phyloP scores from a whole-genome alignment of 2,888 invertebrate species.

The Eumacrocentrus americanus region DNA sequence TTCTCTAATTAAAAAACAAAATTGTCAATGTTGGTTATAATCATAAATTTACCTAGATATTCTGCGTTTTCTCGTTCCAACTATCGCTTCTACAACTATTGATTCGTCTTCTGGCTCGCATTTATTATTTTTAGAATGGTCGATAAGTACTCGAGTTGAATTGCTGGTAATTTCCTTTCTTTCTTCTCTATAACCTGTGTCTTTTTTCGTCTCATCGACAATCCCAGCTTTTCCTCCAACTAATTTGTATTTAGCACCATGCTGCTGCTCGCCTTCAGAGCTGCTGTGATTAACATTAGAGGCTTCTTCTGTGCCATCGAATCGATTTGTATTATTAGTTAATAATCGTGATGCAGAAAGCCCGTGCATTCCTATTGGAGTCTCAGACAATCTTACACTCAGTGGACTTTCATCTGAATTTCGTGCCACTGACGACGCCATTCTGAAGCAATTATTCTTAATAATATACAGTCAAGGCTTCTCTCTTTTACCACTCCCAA shows the following conservation, averaged over 20 bases:
- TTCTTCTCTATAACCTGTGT: slow-evolving; percentile 14
- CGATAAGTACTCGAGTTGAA: slow-evolving; percentile 23
- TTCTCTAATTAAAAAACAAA: too few species aligned
- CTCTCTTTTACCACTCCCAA: neutral
- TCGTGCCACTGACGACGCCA: neutral
- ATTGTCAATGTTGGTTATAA: neutral
- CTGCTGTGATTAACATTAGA: neutral
- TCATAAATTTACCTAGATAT: slow-evolving; percentile 41
- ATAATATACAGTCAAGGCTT: neutral
- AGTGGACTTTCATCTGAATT: neutral
- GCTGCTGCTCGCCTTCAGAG: too few species aligned
- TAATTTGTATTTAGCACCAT: too few species aligned
- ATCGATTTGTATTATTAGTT: neutral
- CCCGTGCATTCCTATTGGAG: neutral
- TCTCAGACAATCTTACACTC: neutral
- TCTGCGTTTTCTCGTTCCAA: slow-evolving; percentile 46
- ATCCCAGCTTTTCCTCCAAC: neutral
- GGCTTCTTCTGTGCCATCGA: neutral
- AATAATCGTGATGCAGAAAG: neutral
- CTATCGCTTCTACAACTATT: slow-evolving; percentile 25
- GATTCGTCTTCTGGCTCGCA: slow-evolving; percentile 13
- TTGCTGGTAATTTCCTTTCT: slow-evolving; percentile 17
- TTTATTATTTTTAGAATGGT: slow-evolving; percentile 23
- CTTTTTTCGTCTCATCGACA: neutral
- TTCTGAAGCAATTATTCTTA: neutral